Evolutionary conservation across 2,888 invertebrate species (phyloP).

Genomic region (Asteroscopus sphinx): DNA sequence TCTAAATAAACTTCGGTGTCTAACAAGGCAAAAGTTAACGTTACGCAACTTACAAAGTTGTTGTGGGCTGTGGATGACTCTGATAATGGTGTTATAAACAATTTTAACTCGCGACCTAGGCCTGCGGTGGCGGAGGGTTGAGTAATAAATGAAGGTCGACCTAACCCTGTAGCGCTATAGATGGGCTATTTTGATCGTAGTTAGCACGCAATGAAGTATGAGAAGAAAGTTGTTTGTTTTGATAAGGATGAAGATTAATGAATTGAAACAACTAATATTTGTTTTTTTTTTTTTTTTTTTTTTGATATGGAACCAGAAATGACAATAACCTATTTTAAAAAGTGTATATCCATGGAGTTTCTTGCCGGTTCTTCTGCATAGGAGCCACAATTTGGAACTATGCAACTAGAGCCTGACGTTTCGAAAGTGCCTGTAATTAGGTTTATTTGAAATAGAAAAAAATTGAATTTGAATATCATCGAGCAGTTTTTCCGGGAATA

Average conservation of each 20-base stretch:
- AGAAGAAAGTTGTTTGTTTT: constrained; percentile 6
- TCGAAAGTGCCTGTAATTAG: too few relatives aligned
- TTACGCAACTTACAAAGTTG: constrained; percentile 37
- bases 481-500: too few relatives aligned
- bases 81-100: constrained; percentile 57
- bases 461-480: too few relatives aligned
- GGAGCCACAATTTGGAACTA: too few relatives aligned
- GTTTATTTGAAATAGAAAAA: too few relatives aligned
- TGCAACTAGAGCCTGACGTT: too few relatives aligned
- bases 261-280: too few relatives aligned
- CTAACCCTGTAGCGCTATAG: constrained; percentile 32
- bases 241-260: not conserved
- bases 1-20: constrained; percentile 5
- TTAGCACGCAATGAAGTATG: constrained; percentile 27
- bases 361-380: too few relatives aligned
- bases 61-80: constrained; percentile 45
- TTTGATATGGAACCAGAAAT: too few relatives aligned
- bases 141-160: constrained; percentile 53
- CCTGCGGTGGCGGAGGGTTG: constrained; percentile 45
- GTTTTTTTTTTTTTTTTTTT: too few relatives aligned
- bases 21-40: constrained; percentile 48
- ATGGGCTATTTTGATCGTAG: constrained; percentile 43
- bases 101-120: constrained; percentile 51
- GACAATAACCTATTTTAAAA: too few relatives aligned
- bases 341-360: too few relatives aligned